A percentile compares a stretch with the other conserved stretches of the same genome.
phyloP scores from a whole-genome alignment of 2,888 invertebrate species.

The Archips xylosteana region DNA sequence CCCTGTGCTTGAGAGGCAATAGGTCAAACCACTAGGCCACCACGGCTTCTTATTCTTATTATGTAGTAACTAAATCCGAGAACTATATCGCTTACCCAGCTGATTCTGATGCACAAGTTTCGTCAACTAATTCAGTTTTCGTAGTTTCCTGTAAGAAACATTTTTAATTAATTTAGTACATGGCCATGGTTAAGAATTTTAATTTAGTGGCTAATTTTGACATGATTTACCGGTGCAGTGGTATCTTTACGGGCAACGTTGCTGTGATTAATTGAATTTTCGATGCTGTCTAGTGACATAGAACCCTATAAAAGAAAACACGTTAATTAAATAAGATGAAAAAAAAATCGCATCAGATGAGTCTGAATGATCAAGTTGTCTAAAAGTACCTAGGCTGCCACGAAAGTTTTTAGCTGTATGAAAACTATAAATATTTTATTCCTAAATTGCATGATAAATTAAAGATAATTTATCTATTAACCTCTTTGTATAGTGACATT shows the following conservation, averaged over 20 bases:
- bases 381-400: no score
- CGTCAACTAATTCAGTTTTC: constrained; percentile 61
- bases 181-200: background rate
- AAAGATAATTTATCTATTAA: no score
- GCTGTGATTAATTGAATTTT: constrained; percentile 68
- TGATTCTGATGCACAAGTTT: constrained; percentile 73
- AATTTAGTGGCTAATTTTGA: background rate
- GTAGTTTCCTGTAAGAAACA: constrained; percentile 51
- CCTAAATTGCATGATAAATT: no score
- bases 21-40: no score
- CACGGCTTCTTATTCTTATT: background rate
- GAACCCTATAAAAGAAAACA: constrained; percentile 66
- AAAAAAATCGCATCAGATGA: background rate
- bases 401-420: no score
- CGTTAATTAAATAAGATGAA: constrained; percentile 11
- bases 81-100: constrained; percentile 61
- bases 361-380: background rate
- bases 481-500: no score
- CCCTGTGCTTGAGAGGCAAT: no score
- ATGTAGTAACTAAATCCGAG: background rate
- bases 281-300: constrained; percentile 74
- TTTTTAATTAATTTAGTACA: background rate
- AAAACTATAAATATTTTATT: no score
- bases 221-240: constrained; percentile 49
- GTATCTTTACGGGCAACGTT: constrained; percentile 56